phyloP scores from a whole-genome alignment of 2,888 invertebrate genomes.

The Lamellibrachia columna region DNA sequence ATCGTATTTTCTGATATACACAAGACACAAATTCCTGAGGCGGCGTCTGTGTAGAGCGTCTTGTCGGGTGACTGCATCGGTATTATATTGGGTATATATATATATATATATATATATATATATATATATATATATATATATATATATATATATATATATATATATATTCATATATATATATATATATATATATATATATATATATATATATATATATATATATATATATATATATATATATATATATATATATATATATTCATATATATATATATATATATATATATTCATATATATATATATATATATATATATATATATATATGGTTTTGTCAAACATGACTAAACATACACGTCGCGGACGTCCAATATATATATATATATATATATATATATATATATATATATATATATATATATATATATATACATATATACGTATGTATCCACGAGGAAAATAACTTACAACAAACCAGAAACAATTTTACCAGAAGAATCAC shows the following conservation, averaged over 20 bases:
- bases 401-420: neutral
- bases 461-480: neutral
- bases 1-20: neutral
- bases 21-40: neutral
- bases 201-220: neutral
- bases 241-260: neutral
- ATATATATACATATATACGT: neutral
- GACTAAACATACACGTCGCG: neutral
- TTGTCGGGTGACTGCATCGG: neutral
- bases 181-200: neutral
- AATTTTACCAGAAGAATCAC: no score
- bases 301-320: neutral
- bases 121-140: constrained; percentile 22
- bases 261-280: neutral
- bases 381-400: neutral
- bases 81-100: neutral
- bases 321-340: no score
- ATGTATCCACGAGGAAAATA: neutral
- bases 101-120: neutral
- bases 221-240: neutral
- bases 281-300: neutral
- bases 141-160: constrained; percentile 23
- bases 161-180: neutral
- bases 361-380: neutral
- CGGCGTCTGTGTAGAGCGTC: neutral